Percentiles rank a stretch among this genome's conserved stretches.
Conservation (phyloP, 2,888 invertebrate species). For the Pachycephus smyrnensis region DNA sequence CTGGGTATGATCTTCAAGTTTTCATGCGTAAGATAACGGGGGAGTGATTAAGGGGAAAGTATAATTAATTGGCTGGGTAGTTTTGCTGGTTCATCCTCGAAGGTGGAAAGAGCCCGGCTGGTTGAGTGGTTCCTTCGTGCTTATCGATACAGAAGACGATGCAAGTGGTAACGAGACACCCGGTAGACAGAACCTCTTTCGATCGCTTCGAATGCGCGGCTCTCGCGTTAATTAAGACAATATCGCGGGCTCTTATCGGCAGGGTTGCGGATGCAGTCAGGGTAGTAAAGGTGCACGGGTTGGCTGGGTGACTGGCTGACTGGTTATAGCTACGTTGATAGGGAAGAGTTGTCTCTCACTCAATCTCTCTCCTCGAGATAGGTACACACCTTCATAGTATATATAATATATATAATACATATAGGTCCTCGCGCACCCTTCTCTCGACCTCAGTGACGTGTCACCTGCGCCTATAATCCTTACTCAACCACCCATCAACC, state of each 20-base stretch:
- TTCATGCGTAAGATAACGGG: neutral
- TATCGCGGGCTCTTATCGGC: conserved; percentile 54
- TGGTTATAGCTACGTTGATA: neutral
- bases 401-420: neutral
- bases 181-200: neutral
- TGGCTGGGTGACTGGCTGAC: neutral
- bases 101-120: neutral
- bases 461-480: conserved; percentile 63
- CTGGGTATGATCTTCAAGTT: neutral
- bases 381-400: neutral
- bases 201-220: conserved; percentile 17
- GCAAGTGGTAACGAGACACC: neutral
- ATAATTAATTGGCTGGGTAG: neutral
- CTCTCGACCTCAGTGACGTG: conserved; percentile 29
- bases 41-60: neutral
- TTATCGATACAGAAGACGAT: neutral
- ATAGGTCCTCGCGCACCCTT: conserved; percentile 1
- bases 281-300: conserved; percentile 21
- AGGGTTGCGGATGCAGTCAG: conserved; percentile 37
- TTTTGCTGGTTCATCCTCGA: neutral
- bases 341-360: neutral
- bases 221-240: conserved; percentile 57
- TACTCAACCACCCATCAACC: conserved; percentile 64
- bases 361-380: neutral
- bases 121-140: neutral